A percentile compares a stretch with the other conserved stretches of the same genome.
Conservation (phyloP, 2,113 vertebrate genomes). For the Heloderma charlesbogerti region DNA sequence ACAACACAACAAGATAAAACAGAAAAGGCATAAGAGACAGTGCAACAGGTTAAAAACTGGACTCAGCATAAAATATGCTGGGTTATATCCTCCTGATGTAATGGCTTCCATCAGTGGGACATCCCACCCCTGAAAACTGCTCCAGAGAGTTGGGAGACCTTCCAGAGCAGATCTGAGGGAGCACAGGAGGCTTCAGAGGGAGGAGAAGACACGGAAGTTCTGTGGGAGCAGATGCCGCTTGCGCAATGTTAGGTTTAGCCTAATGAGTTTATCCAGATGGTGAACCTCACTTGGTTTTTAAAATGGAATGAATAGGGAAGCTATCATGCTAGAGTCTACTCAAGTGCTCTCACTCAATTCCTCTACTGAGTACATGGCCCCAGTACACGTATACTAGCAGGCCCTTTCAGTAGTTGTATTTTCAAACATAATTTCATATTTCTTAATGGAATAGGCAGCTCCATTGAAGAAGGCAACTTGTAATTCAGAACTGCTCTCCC, state of each 20-base stretch:
- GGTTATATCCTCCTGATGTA: too few species aligned
- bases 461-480: constrained; percentile 31
- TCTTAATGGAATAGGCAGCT: constrained; percentile 26
- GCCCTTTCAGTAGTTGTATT: not conserved
- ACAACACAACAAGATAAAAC: not conserved
- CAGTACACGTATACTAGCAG: too few species aligned
- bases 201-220: too few species aligned
- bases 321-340: not conserved
- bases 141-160: too few species aligned
- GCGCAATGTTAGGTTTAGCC: too few species aligned
- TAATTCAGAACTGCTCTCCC: not conserved
- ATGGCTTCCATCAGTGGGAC: too few species aligned
- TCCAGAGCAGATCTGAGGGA: not conserved
- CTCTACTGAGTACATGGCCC: not conserved
- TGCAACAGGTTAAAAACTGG: not conserved
- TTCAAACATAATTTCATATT: constrained; percentile 19
- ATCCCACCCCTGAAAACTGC: too few species aligned
- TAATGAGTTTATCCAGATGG: not conserved
- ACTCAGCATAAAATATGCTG: too few species aligned
- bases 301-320: not conserved
- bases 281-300: not conserved
- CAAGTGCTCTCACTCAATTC: not conserved
- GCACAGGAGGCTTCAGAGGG: too few species aligned
- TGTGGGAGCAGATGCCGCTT: too few species aligned
- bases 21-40: too few species aligned